Evolutionary conservation across 2,797 vertebrate genomes (phyloP).

Genomic region (Euphonia xanthogaster): DNA sequence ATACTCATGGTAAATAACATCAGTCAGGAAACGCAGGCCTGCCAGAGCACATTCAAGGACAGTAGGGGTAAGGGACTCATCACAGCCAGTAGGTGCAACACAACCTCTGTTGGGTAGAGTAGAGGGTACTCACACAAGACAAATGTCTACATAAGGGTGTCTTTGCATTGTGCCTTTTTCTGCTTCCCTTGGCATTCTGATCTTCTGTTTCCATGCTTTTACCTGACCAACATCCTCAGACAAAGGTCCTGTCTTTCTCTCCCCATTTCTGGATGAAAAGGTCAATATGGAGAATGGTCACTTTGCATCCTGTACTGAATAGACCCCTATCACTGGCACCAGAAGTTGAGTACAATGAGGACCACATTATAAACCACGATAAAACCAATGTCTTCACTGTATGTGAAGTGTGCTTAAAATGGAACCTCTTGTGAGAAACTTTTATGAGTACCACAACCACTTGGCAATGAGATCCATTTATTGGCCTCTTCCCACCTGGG

Average conservation of each 20-base stretch:
- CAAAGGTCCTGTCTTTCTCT: neutral
- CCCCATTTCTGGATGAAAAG: neutral
- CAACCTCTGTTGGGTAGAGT: neutral
- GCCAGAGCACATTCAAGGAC: neutral
- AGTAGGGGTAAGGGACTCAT: neutral
- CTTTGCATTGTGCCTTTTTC: neutral
- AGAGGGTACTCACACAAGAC: neutral
- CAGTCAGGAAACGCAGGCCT: neutral
- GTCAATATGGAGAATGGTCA: neutral
- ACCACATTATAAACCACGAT: neutral
- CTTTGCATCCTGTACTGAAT: neutral
- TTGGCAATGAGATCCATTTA: neutral
- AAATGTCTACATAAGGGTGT: neutral
- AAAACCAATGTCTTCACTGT: constrained; percentile 28
- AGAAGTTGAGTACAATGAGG: neutral
- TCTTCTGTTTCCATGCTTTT: neutral
- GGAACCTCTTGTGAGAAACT: constrained; percentile 1
- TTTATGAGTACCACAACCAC: neutral
- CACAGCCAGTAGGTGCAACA: neutral
- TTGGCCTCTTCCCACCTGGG: neutral
- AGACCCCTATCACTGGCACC: neutral
- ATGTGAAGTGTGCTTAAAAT: neutral
- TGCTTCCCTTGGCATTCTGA: neutral
- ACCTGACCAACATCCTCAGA: neutral
- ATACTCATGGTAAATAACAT: neutral